Evolutionary conservation across 1,140 invertebrate genomes (phyloP), one percentile per base, ranked within the genome.

Genomic region (Sminthurides bifidus): DNA sequence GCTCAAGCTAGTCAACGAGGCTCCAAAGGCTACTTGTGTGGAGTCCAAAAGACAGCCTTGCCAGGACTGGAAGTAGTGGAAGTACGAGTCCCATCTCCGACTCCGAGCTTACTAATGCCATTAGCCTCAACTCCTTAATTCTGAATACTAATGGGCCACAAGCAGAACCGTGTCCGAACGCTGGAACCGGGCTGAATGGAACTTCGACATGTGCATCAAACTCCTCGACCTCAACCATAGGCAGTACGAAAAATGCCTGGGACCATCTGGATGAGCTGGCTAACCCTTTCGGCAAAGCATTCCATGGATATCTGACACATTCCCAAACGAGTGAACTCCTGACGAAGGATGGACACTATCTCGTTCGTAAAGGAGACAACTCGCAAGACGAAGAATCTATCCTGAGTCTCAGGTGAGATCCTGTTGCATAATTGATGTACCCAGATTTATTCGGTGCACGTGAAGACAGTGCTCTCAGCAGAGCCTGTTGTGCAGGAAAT

Each of bases 211-310:
- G n/a, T n/a, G n/a, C n/a, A n/a, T n/a, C n/a, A n/a, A n/a, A n/a
- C n/a, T 10, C 46, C 8, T 17, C 46, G 15, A 49, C 14, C 3
- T 15, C 29, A n/a, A 49, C 46, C 10, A 21, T 24, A 12, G 44
- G 8, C 15, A 31, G 29, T 12, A 49, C 26, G 29, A 31, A 29
- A 27, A 49, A 49, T 31, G 31, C 29, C 30, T 49, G 46, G 46
- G 46, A 49, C 46, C 46, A 49, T 27, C 35, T 49, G 46, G 46
- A 49, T 21, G 8, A n/a, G n/a, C n/a, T 24, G 21, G 6, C 8
- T 5, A 29, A 59, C 56, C 58, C 59, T 27, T 65, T 61, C 50
- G 63, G 63, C 33, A 65, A 56, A 50, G 59, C 63, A 65, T 65
- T 65, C 58, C 63, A 65, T 54, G 63, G 63, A 15, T 59, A 61